phyloP scores from a whole-genome alignment of 2,797 vertebrate genomes.

The Arremon brunneinucha region DNA sequence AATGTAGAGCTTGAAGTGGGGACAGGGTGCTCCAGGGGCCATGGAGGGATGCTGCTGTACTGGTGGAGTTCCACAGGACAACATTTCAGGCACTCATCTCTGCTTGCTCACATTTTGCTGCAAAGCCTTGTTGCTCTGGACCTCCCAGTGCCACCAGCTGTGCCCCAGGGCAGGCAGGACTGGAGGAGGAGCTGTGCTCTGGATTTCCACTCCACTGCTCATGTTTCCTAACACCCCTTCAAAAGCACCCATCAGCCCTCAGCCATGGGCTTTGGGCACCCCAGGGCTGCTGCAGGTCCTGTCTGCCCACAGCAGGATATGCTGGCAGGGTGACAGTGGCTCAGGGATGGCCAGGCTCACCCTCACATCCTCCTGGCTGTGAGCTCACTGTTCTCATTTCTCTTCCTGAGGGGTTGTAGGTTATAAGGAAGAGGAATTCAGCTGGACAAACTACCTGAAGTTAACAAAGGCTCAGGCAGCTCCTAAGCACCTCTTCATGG shows the following conservation, averaged over 20 bases:
- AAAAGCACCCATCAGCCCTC: neutral
- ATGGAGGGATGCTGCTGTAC: neutral
- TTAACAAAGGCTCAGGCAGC: constrained; percentile 93
- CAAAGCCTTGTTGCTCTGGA: neutral
- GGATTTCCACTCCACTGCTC: neutral
- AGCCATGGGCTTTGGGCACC: neutral
- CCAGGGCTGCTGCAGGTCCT: neutral
- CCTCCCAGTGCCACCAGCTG: neutral
- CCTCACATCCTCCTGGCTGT: neutral
- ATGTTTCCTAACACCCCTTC: neutral
- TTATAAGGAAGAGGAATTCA: constrained; percentile 98
- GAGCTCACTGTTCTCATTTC: constrained; percentile 4
- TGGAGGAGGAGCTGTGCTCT: neutral
- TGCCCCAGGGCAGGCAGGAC: neutral
- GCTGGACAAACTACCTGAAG: constrained; percentile 93
- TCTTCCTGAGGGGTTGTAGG: constrained; percentile 79
- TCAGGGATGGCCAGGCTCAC: neutral
- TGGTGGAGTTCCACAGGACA: neutral
- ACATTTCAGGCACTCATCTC: neutral
- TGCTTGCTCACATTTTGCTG: neutral
- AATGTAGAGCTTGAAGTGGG: neutral
- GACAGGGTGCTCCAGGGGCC: neutral
- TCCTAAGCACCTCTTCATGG: constrained; percentile 89
- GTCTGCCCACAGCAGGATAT: neutral
- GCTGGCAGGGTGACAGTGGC: neutral